These are phyloP conservation scores for Porphyrio hochstetteri DNA, from an alignment of 2,113 vertebrate genomes.

Conservation along the genomic window DNA sequence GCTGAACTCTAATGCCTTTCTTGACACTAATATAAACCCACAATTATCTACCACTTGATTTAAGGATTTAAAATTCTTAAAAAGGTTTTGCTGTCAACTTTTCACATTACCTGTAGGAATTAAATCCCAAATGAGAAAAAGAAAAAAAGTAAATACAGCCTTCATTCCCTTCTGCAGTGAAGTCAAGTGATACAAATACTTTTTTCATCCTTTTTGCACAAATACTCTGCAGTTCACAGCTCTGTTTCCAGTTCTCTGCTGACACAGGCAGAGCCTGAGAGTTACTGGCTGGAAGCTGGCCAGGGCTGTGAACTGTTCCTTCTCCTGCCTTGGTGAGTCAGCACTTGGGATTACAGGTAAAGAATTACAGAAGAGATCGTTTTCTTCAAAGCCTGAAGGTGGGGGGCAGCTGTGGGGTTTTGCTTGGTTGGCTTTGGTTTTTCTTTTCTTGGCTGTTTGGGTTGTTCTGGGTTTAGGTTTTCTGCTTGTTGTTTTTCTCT, in stretches of 20 bases:
- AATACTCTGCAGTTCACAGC: not conserved
- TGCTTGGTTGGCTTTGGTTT: not conserved
- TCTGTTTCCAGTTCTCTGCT: not conserved
- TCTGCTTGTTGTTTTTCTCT: not conserved
- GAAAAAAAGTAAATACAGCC: not conserved
- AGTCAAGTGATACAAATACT: not conserved
- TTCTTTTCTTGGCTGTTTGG: not conserved
- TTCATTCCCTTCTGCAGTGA: not conserved
- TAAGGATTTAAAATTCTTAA: not conserved
- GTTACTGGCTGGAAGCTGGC: not conserved
- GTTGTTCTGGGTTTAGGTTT: no score
- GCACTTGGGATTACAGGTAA: not conserved
- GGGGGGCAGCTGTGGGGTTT: not conserved
- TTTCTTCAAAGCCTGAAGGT: not conserved
- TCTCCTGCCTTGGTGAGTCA: not conserved
- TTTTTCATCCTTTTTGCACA: not conserved
- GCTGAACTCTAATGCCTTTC: not conserved
- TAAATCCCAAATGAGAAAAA: no score
- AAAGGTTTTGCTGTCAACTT: not conserved
- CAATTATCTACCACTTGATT: not conserved
- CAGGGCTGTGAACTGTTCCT: not conserved
- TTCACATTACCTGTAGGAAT: not conserved
- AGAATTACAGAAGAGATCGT: not conserved
- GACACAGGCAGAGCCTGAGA: not conserved
- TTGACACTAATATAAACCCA: not conserved